Base-by-base conservation (phyloP, 2,888 invertebrate species). In the Byasa hedistus region DNA sequence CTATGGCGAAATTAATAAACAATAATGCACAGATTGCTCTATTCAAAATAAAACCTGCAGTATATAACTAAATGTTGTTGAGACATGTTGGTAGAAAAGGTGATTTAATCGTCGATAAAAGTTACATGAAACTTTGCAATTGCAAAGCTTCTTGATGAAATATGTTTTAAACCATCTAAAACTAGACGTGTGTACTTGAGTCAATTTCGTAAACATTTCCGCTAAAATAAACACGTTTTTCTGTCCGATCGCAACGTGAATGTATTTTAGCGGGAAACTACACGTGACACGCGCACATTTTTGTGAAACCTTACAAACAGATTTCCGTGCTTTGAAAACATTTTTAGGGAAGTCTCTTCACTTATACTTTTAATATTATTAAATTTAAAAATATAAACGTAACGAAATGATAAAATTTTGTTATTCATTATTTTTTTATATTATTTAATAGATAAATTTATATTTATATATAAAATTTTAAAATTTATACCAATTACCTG, bases 291-390 rank as follows among this genome's bases (percentile, higher is more conserved):
- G 7, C 21, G 12, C 61, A 61, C 61, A 54, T 54, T 55, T 61
- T 61, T 22, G 15, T 55, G 39, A 61, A 61, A 54, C 39, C 55
- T 8, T 61, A 61, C 12, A 61, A 61, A 61, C 39, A 12, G 23
- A 22, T n/a, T n/a, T 52, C 52, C 21, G 21, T 21, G 44, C 19
- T 36, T 19, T 15, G 44, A 44, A 52, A 52, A n/a, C 5, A n/a
- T 22, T 52, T 52, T 52, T 52, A 52, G 52, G n/a, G 52, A 52
- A 10, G 21, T 22, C n/a, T 19, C n/a, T 51, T 48, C 32, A 44
- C 2, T 44, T 44, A 15, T 44, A 44, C 2, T 3, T 44, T 44
- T 10, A 10, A 10, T 32, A 7, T 32, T 10, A 32, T 32, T 1
- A 7, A 32, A 8, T 32, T 32, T 32, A 10, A 32, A 32, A 32